phyloP scores from a whole-genome alignment of 2,888 invertebrate genomes.

The Polyommatus iphigenia region DNA sequence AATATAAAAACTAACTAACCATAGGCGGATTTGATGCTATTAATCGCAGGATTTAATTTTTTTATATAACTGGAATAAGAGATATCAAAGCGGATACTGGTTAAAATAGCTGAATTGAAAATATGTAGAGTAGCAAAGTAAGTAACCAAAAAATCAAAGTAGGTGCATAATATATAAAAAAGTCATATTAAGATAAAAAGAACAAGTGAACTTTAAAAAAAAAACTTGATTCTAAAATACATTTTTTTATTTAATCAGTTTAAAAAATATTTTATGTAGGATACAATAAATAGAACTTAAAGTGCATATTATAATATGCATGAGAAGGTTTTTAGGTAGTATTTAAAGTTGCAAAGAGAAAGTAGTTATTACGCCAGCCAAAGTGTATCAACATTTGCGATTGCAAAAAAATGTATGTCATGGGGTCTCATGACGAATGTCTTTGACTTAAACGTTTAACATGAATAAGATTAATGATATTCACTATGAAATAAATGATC shows the following conservation, averaged over 20 bases:
- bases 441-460: slow-evolving; percentile 1
- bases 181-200: too few relatives aligned
- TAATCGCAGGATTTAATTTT: background rate
- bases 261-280: too few relatives aligned
- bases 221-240: too few relatives aligned
- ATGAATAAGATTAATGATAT: slow-evolving; percentile 7
- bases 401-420: slow-evolving; percentile 65
- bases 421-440: slow-evolving; percentile 59
- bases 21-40: background rate
- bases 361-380: slow-evolving; percentile 61
- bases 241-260: too few relatives aligned
- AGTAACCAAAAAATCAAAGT: background rate
- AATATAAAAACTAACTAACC: slow-evolving; percentile 17
- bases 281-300: background rate
- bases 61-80: background rate
- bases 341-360: slow-evolving; percentile 59
- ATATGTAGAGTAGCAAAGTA: background rate
- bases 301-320: background rate
- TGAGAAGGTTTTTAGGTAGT: slow-evolving; percentile 23
- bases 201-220: too few relatives aligned
- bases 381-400: slow-evolving; percentile 66
- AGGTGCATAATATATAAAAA: background rate
- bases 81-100: background rate
- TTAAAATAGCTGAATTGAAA: background rate
- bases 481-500: background rate